Evolutionary conservation across 92 coral and sea anemone genomes (phyloP).

Genomic region (Metridium senile): DNA sequence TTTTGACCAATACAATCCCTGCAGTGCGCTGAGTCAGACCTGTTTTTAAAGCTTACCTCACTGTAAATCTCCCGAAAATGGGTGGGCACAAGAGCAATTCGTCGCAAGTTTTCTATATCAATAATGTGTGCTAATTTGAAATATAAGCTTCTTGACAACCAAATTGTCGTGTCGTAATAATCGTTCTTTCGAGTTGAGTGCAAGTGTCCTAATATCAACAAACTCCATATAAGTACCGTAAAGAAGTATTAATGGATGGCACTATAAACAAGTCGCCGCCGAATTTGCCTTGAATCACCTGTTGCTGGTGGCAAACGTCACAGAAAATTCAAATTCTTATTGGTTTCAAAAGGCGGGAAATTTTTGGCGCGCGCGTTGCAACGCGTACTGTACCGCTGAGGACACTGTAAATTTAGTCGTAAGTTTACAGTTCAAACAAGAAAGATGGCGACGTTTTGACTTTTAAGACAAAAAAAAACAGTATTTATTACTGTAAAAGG

Average conservation of each 20-base stretch:
- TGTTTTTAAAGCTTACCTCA: conserved; percentile 20
- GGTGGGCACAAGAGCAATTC: conserved; percentile 1
- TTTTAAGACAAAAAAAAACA: not conserved
- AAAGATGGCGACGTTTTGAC: not conserved
- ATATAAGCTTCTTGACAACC: not conserved
- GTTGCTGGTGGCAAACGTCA: conserved; percentile 29
- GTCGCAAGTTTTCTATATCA: not conserved
- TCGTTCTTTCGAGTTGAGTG: not conserved
- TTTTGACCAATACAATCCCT: conserved; percentile 17
- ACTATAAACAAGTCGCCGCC: conserved; percentile 1
- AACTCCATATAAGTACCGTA: conserved; percentile 14
- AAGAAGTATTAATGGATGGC: not conserved
- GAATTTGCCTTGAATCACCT: conserved; percentile 17
- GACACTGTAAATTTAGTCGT: no score
- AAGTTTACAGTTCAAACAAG: not conserved
- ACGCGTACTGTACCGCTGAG: conserved; percentile 27
- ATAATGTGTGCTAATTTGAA: not conserved
- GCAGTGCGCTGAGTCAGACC: conserved; percentile 2
- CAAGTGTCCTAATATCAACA: not conserved
- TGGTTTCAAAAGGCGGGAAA: conserved; percentile 27
- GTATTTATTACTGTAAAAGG: not conserved
- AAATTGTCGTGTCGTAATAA: not conserved
- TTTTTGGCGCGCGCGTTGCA: not conserved
- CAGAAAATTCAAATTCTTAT: conserved; percentile 6
- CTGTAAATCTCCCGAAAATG: not conserved